A percentile compares a stretch with the other conserved stretches of the same genome.
Conservation (phyloP, 2,113 vertebrate genomes). For the Bufo gargarizans region DNA sequence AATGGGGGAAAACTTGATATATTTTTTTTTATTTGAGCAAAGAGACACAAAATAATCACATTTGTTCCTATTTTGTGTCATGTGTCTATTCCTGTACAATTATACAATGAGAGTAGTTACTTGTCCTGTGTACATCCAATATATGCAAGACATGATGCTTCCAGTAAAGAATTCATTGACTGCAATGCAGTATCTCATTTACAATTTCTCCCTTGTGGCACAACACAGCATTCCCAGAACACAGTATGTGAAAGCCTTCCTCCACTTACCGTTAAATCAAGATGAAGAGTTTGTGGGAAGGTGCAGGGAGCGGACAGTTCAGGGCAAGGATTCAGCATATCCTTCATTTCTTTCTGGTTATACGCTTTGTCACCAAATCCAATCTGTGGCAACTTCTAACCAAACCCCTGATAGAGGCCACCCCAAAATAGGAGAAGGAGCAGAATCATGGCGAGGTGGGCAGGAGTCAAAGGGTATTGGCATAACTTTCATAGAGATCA, state of each 20-base stretch:
- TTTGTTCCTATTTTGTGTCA: no score
- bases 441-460: not conserved
- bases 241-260: not conserved
- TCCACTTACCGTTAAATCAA: not conserved
- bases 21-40: no score
- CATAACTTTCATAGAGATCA: not conserved
- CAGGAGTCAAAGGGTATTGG: not conserved
- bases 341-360: not conserved
- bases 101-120: not conserved
- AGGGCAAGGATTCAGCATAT: not conserved
- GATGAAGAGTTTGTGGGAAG: not conserved
- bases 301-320: not conserved
- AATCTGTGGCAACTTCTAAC: not conserved
- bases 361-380: not conserved
- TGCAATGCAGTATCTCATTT: slow-evolving; percentile 41
- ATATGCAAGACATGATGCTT: not conserved
- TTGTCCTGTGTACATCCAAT: not conserved
- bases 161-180: not conserved
- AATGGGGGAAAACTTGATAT: no score
- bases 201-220: not conserved
- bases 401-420: not conserved
- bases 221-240: not conserved
- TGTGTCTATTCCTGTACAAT: not conserved
- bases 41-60: no score
- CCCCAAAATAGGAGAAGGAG: not conserved